Evolutionary conservation across 2,113 vertebrate genomes (phyloP).

Genomic region (Oceanodroma tethys): DNA sequence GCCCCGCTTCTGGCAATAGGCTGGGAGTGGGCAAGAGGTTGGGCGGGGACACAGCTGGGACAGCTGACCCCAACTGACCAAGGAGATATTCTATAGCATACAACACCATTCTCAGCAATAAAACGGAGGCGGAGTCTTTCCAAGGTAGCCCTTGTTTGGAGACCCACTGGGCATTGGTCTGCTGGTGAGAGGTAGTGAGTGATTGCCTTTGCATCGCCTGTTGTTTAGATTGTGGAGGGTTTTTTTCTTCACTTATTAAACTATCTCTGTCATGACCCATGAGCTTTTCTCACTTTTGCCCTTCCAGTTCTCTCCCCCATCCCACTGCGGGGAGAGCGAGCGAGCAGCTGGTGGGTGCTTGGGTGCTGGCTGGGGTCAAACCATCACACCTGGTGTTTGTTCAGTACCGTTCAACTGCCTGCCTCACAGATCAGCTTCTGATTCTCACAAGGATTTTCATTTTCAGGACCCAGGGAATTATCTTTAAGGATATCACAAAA

Average conservation of each 20-base stretch:
- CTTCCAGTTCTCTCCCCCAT: not conserved
- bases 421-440: not conserved
- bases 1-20: not conserved
- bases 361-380: not conserved
- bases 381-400: not conserved
- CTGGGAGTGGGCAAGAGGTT: not conserved
- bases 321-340: rapidly evolving
- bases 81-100: not conserved
- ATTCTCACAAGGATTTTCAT: not conserved
- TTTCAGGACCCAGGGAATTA: not conserved
- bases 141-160: not conserved
- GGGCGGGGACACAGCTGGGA: not conserved
- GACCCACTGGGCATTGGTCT: rapidly evolving
- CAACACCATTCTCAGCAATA: not conserved
- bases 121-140: not conserved
- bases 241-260: not conserved
- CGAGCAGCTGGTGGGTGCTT: not conserved
- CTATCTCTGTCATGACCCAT: not conserved
- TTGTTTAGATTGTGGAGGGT: not conserved
- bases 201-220: not conserved
- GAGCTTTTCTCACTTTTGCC: not conserved
- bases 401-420: not conserved
- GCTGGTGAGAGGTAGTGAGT: not conserved
- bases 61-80: not conserved
- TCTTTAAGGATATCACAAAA: not conserved